Percentiles rank a stretch among this genome's conserved stretches.
Conservation (phyloP, 2,797 vertebrate species). For the Sandelia bainsii region DNA sequence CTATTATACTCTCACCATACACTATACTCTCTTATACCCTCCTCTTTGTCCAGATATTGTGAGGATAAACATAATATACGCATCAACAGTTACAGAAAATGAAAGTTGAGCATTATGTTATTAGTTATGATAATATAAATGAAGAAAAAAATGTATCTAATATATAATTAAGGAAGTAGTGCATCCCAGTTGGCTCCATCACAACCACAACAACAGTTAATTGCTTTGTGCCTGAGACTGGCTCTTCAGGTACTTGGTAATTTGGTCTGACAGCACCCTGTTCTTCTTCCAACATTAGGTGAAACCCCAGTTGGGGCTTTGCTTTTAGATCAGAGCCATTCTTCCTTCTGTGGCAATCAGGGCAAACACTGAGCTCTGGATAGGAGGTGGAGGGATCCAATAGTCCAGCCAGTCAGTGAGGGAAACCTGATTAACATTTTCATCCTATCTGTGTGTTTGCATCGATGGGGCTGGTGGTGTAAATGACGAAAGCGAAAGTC, state of each 20-base stretch:
- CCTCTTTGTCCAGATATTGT: slow-evolving; percentile 5
- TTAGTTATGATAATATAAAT: slow-evolving; percentile 55
- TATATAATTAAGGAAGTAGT: slow-evolving; percentile 60
- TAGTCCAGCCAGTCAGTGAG: slow-evolving; percentile 43
- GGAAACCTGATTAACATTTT: slow-evolving; percentile 65
- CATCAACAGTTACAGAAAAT: slow-evolving; percentile 17
- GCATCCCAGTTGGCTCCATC: slow-evolving; percentile 47
- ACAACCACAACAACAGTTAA: slow-evolving; percentile 65
- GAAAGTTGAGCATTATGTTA: slow-evolving; percentile 18
- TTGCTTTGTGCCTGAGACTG: slow-evolving; percentile 69
- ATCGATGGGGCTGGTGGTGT: slow-evolving; percentile 26
- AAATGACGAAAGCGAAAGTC: slow-evolving; percentile 60
- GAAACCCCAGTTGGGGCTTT: slow-evolving; percentile 58
- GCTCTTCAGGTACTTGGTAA: slow-evolving; percentile 55
- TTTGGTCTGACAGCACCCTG: slow-evolving; percentile 65
- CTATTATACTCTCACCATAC: no score
- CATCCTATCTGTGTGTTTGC: slow-evolving; percentile 42
- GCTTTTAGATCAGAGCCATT: slow-evolving; percentile 60
- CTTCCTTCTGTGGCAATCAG: slow-evolving; percentile 30
- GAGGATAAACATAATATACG: slow-evolving; percentile 17
- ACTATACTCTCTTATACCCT: no score
- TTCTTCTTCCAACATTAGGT: slow-evolving; percentile 60
- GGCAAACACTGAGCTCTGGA: slow-evolving; percentile 32
- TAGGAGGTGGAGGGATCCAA: slow-evolving; percentile 27
- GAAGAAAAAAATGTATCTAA: slow-evolving; percentile 46